Conservation (phyloP, 2,113 vertebrate genomes). For the Nipponia nippon region DNA sequence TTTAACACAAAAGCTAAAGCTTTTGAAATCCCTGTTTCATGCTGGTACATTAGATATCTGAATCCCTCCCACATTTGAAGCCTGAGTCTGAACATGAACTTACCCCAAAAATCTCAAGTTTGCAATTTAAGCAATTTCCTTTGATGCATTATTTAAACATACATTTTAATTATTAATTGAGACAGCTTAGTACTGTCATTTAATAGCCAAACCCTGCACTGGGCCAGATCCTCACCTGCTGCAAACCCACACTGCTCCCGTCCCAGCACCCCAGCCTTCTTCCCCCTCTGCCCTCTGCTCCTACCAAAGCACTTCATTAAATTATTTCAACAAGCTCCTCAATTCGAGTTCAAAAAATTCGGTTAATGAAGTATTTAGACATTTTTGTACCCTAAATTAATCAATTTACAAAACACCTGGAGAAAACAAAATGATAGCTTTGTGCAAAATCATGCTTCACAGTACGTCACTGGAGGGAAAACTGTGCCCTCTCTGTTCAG, state of each 20-base stretch:
- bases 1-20: slow-evolving; percentile 31
- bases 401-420: background rate
- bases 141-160: slow-evolving; percentile 56
- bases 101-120: slow-evolving; percentile 10
- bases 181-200: background rate
- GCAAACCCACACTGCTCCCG: background rate
- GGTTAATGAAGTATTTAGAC: slow-evolving; percentile 3
- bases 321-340: background rate
- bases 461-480: background rate
- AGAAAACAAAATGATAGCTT: background rate
- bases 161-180: slow-evolving; percentile 47
- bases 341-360: background rate
- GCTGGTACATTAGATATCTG: background rate
- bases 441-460: rapidly evolving
- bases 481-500: background rate
- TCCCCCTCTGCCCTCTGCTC: background rate
- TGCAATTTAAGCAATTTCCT: slow-evolving; percentile 38
- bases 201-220: background rate
- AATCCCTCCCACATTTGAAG: slow-evolving; percentile 23
- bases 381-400: background rate
- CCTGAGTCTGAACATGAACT: background rate
- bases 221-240: slow-evolving; percentile 7
- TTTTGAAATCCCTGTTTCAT: slow-evolving; percentile 2
- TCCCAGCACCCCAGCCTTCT: background rate
- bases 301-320: background rate